Conservation (phyloP, 2,797 vertebrate species). For the Lophius americanus region DNA sequence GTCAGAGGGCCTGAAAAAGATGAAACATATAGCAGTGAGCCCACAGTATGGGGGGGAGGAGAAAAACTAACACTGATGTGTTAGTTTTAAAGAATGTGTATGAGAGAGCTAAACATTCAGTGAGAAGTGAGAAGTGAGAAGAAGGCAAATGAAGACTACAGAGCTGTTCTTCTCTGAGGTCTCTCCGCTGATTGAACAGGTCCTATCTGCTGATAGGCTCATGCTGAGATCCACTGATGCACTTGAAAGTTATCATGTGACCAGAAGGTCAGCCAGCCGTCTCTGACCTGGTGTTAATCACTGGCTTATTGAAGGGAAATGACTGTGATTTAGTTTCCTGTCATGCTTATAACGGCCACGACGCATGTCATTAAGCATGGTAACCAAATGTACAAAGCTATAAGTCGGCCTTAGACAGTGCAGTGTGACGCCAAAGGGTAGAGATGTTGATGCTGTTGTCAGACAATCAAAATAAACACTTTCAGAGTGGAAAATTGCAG, state of each 20-base stretch:
- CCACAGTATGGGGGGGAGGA: neutral
- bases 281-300: constrained; percentile 77
- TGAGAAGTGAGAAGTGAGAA: constrained; percentile 11
- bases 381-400: constrained; percentile 40
- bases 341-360: constrained; percentile 46
- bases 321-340: constrained; percentile 70
- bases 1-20: too few relatives aligned
- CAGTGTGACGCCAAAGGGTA: constrained; percentile 7
- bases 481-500: too few relatives aligned
- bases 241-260: constrained; percentile 72
- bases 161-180: neutral
- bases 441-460: neutral
- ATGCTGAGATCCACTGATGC: constrained; percentile 69
- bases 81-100: too few relatives aligned
- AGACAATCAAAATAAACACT: too few relatives aligned
- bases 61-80: neutral
- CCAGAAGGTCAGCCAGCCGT: constrained; percentile 69
- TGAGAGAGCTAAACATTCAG: too few relatives aligned
- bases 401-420: constrained; percentile 18
- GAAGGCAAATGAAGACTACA: neutral
- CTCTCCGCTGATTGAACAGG: constrained; percentile 6
- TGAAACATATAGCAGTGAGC: constrained; percentile 3
- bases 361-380: constrained; percentile 48
- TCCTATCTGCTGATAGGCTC: constrained; percentile 25
- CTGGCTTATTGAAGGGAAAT: constrained; percentile 78